Evolutionary conservation across 2,113 vertebrate genomes (phyloP), one percentile per base, ranked within the genome.

Genomic region (Spermophilus dauricus): DNA sequence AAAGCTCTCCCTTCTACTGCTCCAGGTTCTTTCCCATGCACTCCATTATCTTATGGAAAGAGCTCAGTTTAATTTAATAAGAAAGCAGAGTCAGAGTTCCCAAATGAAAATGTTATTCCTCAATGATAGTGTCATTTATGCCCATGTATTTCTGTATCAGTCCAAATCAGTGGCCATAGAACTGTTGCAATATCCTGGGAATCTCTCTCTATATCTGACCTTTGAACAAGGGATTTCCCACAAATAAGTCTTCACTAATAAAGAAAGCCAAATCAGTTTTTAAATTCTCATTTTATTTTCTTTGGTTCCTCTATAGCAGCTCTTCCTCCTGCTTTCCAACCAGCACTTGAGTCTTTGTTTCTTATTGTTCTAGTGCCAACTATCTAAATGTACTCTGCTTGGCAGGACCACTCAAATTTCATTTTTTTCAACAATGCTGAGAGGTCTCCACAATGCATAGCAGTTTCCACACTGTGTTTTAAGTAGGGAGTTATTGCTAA

Each of bases 401-500:
- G 73, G 18, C 37, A 92, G 32, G 34, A 73, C 28, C 45, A 32
- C 20, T 67, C 84, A 37, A 28, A 69, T 86, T 87, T 76, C 34
- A 16, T 65, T 96, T 78, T 90, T 73, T 30, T 56, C 48, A 65
- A 0, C 6, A 39, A 76, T 65, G 12, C 39, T 69, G 45, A 45
- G 51, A 93, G 84, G 45, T 81, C 58, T 51, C 32, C 84, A 28
- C 58, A 61, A 61, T 61, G 26, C 32, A 4, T 75, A 58, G 85
- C 81, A 48, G 53, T 75, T 61, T 73, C 20, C 58, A 56, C 12
- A 9, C 10, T 63, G 69, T 37, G 42, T 88, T 73, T 37, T 95
- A 85, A 51, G 63, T 56, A 28, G 94, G 76, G 53, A 93, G 28
- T 53, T 87, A 48, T 95, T 98, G 96, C 63, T 95, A 83, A 42